Base-by-base conservation (phyloP, 2,888 invertebrate genomes). In the Odontothrips loti region DNA sequence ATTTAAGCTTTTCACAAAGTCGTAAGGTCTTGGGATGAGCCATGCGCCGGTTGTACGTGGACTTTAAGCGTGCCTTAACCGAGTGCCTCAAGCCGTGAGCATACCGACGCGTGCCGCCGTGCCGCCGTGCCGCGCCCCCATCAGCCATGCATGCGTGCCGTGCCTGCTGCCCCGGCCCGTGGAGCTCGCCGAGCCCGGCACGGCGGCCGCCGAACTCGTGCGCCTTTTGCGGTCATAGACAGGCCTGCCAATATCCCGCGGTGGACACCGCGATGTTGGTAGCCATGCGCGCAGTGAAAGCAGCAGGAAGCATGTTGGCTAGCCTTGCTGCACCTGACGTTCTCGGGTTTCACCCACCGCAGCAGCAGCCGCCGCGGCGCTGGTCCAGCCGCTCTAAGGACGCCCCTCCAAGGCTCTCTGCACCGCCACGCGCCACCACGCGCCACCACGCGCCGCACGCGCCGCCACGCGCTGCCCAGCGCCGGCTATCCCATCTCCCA, bases 291-390 rank as follows among this genome's bases (percentile, higher is more conserved):
- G 6, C 58, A 75, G 68, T 75, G 68, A 75, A 75, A 75, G 68
- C 68, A 75, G 68, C 68, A 27, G 68, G 68, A 75, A 75, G 68
- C 68, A 27, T 75, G 68, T 27, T 75, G 68, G 68, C 68, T 75
- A 75, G 68, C 68, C 68, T 58, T 68, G 68, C 68, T 75, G 68
- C 68, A 75, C 27, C 68, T 27, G 58, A 17, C 11, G 58, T 20
- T 17, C 58, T 58, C 58, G 20, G 58, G 58, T 58, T 58, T 58
- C 58, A 58, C 58, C 58, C 58, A 58, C 58, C 34, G 34, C 34
- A 43, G 34, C 34, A 43, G 34, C 34, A 6, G 34, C 34, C 3
- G 34, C 34, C 3, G 34, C 6, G 58, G 15, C 58, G 20, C 51
- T 51, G 20, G 51, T 2, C 51, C 51, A 51, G 51, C 15, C 51